These are phyloP conservation scores for Colaptes auratus DNA, from an alignment of 2,113 vertebrate genomes.

Conservation along the genomic window DNA sequence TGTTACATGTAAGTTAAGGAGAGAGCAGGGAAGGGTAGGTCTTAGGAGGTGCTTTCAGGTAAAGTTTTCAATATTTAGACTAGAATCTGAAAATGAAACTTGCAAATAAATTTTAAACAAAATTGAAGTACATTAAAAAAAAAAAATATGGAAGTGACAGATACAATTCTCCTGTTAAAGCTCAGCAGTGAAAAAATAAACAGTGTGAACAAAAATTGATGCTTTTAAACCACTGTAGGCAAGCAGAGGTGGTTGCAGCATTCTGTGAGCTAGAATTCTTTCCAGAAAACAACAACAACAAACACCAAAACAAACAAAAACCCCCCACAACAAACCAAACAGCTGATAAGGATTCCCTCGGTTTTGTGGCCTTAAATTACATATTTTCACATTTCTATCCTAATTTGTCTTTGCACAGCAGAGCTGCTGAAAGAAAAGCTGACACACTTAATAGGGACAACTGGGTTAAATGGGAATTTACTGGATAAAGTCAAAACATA, in stretches of 20 bases:
- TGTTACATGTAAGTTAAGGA: background rate
- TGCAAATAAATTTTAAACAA: slow-evolving; percentile 1
- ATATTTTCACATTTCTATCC: background rate
- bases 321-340: no score
- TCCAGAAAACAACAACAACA: background rate
- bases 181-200: background rate
- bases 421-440: slow-evolving; percentile 41
- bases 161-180: background rate
- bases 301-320: no score
- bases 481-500: slow-evolving; percentile 52
- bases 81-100: slow-evolving; percentile 6
- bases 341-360: background rate
- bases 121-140: background rate
- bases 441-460: slow-evolving; percentile 52
- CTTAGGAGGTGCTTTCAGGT: background rate
- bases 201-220: background rate
- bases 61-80: background rate
- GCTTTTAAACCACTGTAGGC: background rate
- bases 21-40: background rate
- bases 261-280: background rate
- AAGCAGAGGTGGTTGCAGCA: background rate
- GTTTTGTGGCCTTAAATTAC: background rate
- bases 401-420: slow-evolving; percentile 16
- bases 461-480: slow-evolving; percentile 68
- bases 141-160: background rate